A percentile compares a stretch with the other conserved stretches of the same genome.
Conservation (phyloP, 2,888 invertebrate species). For the Conomelus anceps region DNA sequence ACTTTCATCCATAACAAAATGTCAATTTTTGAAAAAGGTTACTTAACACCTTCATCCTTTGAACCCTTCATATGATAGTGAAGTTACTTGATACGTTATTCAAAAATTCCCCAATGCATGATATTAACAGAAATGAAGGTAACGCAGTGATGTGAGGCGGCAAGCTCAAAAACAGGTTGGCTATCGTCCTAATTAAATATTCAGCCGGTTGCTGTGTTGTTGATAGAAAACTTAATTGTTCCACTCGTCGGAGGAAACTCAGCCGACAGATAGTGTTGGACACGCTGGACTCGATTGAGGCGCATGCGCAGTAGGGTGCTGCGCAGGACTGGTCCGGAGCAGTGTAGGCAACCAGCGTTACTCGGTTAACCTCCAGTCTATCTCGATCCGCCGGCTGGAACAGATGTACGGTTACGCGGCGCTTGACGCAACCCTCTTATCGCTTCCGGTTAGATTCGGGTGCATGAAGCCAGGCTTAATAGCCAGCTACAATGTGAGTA, state of each 20-base stretch:
- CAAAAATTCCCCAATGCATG: no score
- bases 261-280: constrained; percentile 5
- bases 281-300: background rate
- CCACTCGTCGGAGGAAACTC: constrained; percentile 1
- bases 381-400: background rate
- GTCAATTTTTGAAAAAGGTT: no score
- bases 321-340: background rate
- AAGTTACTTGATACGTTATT: no score
- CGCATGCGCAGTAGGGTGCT: background rate
- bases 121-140: no score
- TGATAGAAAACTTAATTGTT: constrained; percentile 13
- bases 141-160: background rate
- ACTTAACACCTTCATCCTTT: no score
- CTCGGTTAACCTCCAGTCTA: background rate
- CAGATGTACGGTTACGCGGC: background rate
- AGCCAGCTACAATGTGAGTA: constrained; percentile 7
- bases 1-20: no score
- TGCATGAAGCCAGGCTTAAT: constrained; percentile 4
- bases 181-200: constrained; percentile 8
- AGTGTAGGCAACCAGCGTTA: background rate
- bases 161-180: background rate
- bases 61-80: no score
- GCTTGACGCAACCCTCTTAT: background rate
- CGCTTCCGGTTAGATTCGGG: background rate
- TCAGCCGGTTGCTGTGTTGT: constrained; percentile 7